Conservation (phyloP, 2,113 vertebrate species). For the Callionymus lyra region DNA sequence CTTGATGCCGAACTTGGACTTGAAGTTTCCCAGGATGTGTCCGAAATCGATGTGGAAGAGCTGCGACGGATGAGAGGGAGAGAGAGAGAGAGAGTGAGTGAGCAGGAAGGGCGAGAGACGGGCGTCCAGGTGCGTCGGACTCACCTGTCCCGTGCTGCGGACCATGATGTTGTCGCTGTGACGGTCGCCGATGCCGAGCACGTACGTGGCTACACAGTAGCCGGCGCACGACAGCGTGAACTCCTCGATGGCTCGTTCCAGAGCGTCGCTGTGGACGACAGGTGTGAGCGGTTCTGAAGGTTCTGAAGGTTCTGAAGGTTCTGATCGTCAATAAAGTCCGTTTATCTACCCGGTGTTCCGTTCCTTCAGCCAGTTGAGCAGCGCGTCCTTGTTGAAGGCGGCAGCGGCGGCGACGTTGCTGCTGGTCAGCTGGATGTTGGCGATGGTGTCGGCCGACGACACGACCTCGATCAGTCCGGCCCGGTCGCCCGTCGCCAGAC, state of each 20-base stretch:
- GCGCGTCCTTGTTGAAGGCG: conserved; percentile 96
- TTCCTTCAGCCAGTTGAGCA: conserved; percentile 97
- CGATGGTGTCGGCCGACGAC: conserved; percentile 89
- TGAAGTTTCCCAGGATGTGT: conserved; percentile 98
- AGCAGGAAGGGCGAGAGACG: too few relatives aligned
- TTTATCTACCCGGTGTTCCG: conserved; percentile 93
- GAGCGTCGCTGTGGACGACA: conserved; percentile 72
- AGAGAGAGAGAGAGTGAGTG: too few relatives aligned
- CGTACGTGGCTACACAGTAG: conserved; percentile 99
- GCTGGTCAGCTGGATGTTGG: conserved; percentile 96
- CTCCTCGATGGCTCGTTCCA: conserved; percentile 93
- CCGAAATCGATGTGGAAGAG: conserved; percentile 99
- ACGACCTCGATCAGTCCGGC: conserved; percentile 96
- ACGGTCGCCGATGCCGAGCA: conserved; percentile 93
- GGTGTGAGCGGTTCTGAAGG: too few relatives aligned
- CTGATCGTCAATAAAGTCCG: too few relatives aligned
- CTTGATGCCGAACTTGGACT: conserved; percentile 99
- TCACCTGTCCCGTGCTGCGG: conserved; percentile 92
- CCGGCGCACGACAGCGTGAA: conserved; percentile 97
- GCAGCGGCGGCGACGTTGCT: conserved; percentile 94
- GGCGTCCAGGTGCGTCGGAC: too few relatives aligned
- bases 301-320: too few relatives aligned
- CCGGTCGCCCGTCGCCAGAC: conserved; percentile 91
- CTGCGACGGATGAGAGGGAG: conserved; percentile 47
- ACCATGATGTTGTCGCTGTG: conserved; percentile 99